phyloP scores from a whole-genome alignment of 2,797 vertebrate genomes.

The Artibeus lituratus region DNA sequence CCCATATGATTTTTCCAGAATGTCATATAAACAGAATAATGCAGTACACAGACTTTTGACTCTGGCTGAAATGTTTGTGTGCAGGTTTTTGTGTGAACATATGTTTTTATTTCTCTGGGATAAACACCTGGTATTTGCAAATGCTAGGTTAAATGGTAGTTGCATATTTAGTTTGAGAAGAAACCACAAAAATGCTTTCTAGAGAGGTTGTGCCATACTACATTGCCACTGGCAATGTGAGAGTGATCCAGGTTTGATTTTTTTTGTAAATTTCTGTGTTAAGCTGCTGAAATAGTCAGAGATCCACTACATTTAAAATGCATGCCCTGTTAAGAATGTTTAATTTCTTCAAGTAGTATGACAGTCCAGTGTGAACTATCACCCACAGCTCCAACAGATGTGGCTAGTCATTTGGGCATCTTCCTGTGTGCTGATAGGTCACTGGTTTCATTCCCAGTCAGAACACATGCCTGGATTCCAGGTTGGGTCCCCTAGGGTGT shows the following conservation, averaged over 20 bases:
- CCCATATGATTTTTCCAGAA: constrained; percentile 5
- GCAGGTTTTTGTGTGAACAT: neutral
- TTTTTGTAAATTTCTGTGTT: neutral
- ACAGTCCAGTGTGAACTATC: neutral
- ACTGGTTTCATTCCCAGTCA: too few relatives aligned
- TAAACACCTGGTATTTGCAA: neutral
- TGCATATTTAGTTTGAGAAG: neutral
- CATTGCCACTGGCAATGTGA: neutral
- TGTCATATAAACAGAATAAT: neutral
- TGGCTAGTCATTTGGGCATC: too few relatives aligned
- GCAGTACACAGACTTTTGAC: neutral
- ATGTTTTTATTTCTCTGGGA: neutral
- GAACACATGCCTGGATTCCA: too few relatives aligned
- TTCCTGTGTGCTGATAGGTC: too few relatives aligned
- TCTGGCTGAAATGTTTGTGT: neutral
- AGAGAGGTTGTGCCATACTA: neutral
- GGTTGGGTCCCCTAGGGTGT: too few relatives aligned
- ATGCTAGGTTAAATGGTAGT: neutral
- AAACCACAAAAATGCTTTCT: neutral
- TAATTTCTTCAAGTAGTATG: neutral
- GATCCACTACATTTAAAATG: neutral
- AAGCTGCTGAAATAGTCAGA: neutral
- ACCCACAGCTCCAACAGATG: too few relatives aligned
- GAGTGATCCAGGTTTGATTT: neutral
- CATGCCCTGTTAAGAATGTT: neutral